Evolutionary conservation across 2,888 invertebrate species (phyloP).

Genomic region (Aleiodes alternator): DNA sequence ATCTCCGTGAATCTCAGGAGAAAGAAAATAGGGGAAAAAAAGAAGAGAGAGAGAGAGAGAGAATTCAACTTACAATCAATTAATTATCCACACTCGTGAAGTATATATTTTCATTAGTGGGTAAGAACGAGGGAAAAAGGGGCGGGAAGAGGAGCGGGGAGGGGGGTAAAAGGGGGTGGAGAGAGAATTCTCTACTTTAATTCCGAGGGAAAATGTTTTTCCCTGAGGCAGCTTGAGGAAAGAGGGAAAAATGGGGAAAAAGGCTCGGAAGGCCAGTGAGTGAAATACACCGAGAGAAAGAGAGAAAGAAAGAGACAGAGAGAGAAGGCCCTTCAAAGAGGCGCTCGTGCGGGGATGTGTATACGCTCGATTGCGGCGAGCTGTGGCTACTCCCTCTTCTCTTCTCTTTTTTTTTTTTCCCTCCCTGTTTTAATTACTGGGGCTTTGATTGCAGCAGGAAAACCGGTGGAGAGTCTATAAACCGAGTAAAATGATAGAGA

Average conservation of each 20-base stretch:
- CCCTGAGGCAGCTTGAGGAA: constrained; percentile 17
- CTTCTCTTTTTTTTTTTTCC: constrained; percentile 32
- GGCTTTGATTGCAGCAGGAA: constrained; percentile 57
- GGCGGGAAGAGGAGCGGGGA: too few relatives aligned
- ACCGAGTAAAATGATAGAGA: constrained; percentile 14
- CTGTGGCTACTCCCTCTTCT: constrained; percentile 39
- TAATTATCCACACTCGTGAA: constrained; percentile 26
- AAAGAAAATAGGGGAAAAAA: background rate
- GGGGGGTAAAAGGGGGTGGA: background rate
- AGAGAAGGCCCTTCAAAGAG: constrained; percentile 44
- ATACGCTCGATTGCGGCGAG: constrained; percentile 56
- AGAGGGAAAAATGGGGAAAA: constrained; percentile 10
- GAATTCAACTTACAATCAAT: constrained; percentile 37
- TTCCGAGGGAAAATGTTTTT: constrained; percentile 37
- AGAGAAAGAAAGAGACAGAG: background rate
- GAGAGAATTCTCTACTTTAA: constrained; percentile 20
- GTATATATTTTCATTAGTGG: constrained; percentile 34
- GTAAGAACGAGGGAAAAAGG: background rate
- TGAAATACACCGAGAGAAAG: constrained; percentile 23
- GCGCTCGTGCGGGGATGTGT: constrained; percentile 48
- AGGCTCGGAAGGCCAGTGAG: too few relatives aligned
- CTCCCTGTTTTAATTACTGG: constrained; percentile 58
- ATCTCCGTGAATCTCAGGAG: background rate
- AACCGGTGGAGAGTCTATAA: constrained; percentile 33
- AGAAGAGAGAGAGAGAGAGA: background rate